Evolutionary conservation across 2,113 vertebrate species (phyloP).

Genomic region (Pogona vitticeps): DNA sequence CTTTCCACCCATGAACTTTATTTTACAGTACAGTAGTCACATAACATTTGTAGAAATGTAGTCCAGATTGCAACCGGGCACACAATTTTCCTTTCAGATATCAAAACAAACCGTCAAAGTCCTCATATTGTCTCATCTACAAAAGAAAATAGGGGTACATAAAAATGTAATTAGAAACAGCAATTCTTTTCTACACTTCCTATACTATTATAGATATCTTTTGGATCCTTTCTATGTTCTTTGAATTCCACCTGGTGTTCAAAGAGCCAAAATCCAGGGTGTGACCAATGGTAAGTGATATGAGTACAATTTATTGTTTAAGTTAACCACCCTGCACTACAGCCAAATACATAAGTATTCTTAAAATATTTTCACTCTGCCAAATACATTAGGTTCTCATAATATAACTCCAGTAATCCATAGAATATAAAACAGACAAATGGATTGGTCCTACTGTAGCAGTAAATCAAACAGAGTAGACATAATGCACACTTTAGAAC

Average conservation of each 20-base stretch:
- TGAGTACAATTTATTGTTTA: too few relatives aligned
- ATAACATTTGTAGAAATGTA: conserved; percentile 31
- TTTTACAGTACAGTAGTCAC: conserved; percentile 53
- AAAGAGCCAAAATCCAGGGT: too few relatives aligned
- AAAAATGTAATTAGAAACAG: too few relatives aligned
- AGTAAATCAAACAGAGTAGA: not conserved
- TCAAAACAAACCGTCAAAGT: too few relatives aligned
- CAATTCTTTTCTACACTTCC: not conserved
- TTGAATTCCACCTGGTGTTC: not conserved
- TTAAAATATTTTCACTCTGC: not conserved
- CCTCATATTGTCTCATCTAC: too few relatives aligned
- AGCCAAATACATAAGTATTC: too few relatives aligned
- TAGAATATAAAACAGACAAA: not conserved
- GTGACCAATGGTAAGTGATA: too few relatives aligned
- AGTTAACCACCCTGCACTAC: too few relatives aligned
- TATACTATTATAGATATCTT: not conserved
- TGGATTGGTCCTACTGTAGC: not conserved
- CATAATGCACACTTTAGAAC: not conserved
- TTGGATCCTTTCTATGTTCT: not conserved
- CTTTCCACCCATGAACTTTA: conserved; percentile 56
- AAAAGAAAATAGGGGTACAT: too few relatives aligned
- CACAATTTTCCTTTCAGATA: too few relatives aligned
- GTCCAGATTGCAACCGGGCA: not conserved
- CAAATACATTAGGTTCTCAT: not conserved
- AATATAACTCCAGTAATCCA: not conserved